phyloP scores from a whole-genome alignment of 92 coral and sea anemone genomes.

The Virgularia gustaviana region DNA sequence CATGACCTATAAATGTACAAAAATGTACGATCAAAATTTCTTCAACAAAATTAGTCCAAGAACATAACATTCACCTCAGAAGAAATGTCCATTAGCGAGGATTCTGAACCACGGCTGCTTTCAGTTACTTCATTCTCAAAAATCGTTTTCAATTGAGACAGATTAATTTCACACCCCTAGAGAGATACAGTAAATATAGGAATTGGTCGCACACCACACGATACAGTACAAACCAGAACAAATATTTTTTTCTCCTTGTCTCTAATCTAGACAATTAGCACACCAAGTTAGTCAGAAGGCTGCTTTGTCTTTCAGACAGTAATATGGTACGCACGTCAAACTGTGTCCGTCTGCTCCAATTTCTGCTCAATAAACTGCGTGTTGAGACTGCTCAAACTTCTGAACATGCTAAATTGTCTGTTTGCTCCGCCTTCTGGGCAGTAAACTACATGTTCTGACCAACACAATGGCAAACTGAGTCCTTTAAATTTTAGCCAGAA shows the following conservation, averaged over 20 bases:
- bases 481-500: no score
- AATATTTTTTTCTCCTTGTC: not conserved
- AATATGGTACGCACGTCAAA: not conserved
- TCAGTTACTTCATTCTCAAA: not conserved
- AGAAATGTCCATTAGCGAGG: constrained; percentile 12
- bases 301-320: not conserved
- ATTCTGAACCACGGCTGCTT: not conserved
- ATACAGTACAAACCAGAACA: not conserved
- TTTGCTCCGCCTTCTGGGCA: not conserved
- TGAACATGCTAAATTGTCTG: not conserved
- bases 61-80: constrained; percentile 27
- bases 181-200: no score
- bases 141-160: not conserved
- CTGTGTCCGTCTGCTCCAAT: no score
- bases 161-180: constrained; percentile 13
- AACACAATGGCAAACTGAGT: not conserved
- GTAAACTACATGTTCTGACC: no score
- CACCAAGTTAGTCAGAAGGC: not conserved
- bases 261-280: not conserved
- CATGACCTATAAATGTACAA: constrained; percentile 28
- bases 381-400: not conserved
- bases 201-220: no score
- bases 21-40: no score
- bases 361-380: not conserved
- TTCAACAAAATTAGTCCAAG: not conserved